Evolutionary conservation across 2,888 invertebrate species (phyloP).

Genomic region (Pristionchus entomophagus): DNA sequence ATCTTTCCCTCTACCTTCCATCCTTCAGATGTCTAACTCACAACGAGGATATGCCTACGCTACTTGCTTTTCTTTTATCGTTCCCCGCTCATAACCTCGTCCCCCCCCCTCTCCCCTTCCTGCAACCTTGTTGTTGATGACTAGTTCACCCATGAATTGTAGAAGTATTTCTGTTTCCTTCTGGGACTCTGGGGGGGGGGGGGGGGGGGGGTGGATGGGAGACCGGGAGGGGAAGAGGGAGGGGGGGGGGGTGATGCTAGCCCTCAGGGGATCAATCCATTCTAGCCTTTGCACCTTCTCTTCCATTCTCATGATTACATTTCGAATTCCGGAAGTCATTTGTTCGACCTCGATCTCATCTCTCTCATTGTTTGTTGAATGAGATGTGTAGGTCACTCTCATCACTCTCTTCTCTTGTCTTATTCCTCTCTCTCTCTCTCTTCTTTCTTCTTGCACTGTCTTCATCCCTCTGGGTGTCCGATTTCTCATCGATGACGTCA

Average conservation of each 20-base stretch:
- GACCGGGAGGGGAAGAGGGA: background rate
- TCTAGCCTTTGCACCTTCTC: background rate
- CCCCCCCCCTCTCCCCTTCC: too few species aligned
- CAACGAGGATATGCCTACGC: constrained; percentile 41
- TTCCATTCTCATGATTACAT: background rate
- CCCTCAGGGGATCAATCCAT: constrained; percentile 1
- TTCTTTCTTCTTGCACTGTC: background rate
- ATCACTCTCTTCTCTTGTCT: background rate
- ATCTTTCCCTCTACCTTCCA: background rate
- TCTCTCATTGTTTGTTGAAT: background rate
- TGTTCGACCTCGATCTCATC: background rate
- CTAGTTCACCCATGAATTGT: background rate
- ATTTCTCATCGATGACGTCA: constrained; percentile 17
- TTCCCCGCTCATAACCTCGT: constrained; percentile 15
- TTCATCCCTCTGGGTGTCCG: background rate
- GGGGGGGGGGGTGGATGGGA: background rate
- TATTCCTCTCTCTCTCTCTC: background rate
- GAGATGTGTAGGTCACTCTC: background rate
- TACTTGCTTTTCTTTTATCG: background rate
- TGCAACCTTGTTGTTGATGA: background rate
- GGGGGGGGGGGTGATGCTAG: background rate
- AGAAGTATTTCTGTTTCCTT: background rate
- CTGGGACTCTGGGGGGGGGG: background rate
- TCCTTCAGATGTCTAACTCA: constrained; percentile 27
- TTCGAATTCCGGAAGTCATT: constrained; percentile 3